Evolutionary conservation across 2,113 vertebrate species (phyloP), one percentile per base, ranked within the genome.

Genomic region (Stegastes partitus): DNA sequence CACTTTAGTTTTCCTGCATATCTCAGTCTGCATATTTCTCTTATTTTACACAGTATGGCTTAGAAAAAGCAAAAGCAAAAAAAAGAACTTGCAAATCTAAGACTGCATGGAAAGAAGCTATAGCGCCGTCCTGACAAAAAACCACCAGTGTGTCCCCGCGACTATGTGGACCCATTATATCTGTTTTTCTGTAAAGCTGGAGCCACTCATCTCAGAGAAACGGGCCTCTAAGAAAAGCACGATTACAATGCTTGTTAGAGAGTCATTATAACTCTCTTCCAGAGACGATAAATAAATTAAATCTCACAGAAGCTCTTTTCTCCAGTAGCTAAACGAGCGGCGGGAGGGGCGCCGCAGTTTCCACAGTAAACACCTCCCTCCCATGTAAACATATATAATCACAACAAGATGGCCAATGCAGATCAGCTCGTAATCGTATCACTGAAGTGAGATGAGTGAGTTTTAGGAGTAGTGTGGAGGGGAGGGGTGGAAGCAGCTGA

Each of bases 311-410:
- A 79, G 68, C 57, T 83, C 65, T 80, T 77, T 81, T 86, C 78
- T 91, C 58, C 84, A 74, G 91, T 91, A 92, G 89, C 89, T 78
- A 86, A 87, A 83, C 57, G 61, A 77, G 78, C 68, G 70, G 70
- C 67, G 77, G 89, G 80, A 75, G 81, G 39, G 39, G 81, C 82
- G 80, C 45, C 49, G 25, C 82, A 84, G 79, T 92, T 92, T 93
- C 88, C 78, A 79, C 87, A 83, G 87, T 87, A 92, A 93, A 94
- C 87, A 91, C 90, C 87, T 87, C 89, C 85, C 82, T 83, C 72
- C 85, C 89, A 81, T 89, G 89, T 93, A 93, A 92, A 93, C 90
- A 85, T 87, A 84, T 84, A 75, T 93, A 94, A 95, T 94, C 87
- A 86, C 88, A 92, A 91, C 92, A 93, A 90, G 87, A 93, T 94